Conservation (phyloP, 1,140 invertebrate species). For the Vollenhovia emeryi region DNA sequence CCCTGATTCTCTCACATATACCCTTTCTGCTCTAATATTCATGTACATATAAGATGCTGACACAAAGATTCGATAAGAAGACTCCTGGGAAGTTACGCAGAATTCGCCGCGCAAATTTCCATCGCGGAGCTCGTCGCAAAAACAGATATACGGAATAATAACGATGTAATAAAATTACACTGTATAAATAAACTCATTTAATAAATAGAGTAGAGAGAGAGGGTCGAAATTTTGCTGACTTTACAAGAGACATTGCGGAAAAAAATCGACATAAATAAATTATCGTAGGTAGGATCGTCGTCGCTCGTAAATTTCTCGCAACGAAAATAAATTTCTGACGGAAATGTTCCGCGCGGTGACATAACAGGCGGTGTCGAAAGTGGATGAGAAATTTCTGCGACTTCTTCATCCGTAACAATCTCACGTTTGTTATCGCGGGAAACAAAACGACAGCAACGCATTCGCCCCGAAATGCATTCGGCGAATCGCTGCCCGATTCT, state of each 20-base stretch:
- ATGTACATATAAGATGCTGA: background rate
- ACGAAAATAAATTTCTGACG: background rate
- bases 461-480: background rate
- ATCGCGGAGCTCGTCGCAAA: background rate
- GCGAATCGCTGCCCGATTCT: slow-evolving; percentile 15
- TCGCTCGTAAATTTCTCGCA: background rate
- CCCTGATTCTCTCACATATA: too few species aligned
- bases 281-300: background rate
- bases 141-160: background rate
- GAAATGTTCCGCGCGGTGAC: background rate
- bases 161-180: background rate
- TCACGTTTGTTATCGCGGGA: background rate
- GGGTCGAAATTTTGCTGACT: background rate
- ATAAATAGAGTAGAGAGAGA: background rate
- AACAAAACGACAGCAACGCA: background rate
- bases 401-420: background rate
- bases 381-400: background rate
- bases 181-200: background rate
- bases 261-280: slow-evolving; percentile 4
- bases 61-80: background rate
- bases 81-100: background rate
- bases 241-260: background rate
- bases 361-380: background rate
- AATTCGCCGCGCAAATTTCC: background rate
- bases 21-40: too few species aligned